These are phyloP conservation scores for Cervus canadensis DNA, from an alignment of 2,113 vertebrate genomes.

Conservation along the genomic window DNA sequence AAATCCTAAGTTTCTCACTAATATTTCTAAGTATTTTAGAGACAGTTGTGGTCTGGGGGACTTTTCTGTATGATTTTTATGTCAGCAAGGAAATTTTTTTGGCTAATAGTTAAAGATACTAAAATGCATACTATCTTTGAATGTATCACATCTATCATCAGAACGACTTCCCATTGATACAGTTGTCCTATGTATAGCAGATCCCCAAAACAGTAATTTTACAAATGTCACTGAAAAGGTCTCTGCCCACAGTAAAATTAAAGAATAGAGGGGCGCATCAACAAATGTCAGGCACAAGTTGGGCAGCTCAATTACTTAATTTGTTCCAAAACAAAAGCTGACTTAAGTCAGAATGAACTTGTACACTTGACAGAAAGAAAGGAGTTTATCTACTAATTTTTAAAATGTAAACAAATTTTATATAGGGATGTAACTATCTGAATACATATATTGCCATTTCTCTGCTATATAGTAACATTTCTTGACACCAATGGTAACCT, in stretches of 20 bases:
- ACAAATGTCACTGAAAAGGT: conserved; percentile 64
- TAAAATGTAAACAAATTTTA: conserved; percentile 81
- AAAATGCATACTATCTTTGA: neutral
- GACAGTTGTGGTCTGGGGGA: neutral
- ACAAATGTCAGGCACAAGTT: conserved; percentile 16
- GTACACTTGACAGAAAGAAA: conserved; percentile 65
- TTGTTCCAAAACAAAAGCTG: conserved; percentile 59
- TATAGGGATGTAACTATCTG: conserved; percentile 75
- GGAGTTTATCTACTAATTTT: conserved; percentile 68
- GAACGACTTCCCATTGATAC: neutral
- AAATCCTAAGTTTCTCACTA: neutral
- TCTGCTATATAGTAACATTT: conserved; percentile 74
- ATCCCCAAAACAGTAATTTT: conserved; percentile 39
- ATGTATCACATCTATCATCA: neutral
- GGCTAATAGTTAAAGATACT: neutral
- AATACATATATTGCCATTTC: conserved; percentile 68
- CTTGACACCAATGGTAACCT: conserved; percentile 67
- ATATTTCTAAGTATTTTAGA: conserved; percentile 27
- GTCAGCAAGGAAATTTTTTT: neutral
- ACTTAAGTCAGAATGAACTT: conserved; percentile 68
- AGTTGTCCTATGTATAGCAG: neutral
- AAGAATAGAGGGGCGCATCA: neutral
- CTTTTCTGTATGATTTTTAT: neutral
- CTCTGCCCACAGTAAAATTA: conserved; percentile 38
- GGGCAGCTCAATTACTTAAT: conserved; percentile 60